Conservation (phyloP, 1,140 invertebrate genomes). For the silkworm (Bombyx mori) region ASM3026992v2 NC_085114.1:7388001-7388500, state of each 20-base stretch:
- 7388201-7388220: too few relatives aligned
- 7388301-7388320: conserved; percentile 66
- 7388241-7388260: conserved; percentile 31
- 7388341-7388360: conserved; percentile 30
- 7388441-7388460: conserved; percentile 51
- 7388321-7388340: conserved; percentile 58
- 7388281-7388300: conserved; percentile 50
- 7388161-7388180: not conserved
- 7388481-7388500: conserved; percentile 22
- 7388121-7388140: too few relatives aligned
- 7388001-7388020: conserved; percentile 7
- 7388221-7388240: conserved; percentile 7
- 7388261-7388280: conserved; percentile 16
- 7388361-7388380: conserved; percentile 52
- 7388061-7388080: too few relatives aligned
- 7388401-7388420: conserved; percentile 54
- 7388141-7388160: too few relatives aligned
- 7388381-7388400: conserved; percentile 48
- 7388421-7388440: conserved; percentile 63
- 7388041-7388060: too few relatives aligned
- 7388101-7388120: too few relatives aligned
- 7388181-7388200: not conserved
- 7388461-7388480: conserved; percentile 55
- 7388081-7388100: too few relatives aligned
- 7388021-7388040: conserved; percentile 2